Evolutionary conservation across 1,140 invertebrate species (phyloP).

Genomic region (Apocrypta bakeri): DNA sequence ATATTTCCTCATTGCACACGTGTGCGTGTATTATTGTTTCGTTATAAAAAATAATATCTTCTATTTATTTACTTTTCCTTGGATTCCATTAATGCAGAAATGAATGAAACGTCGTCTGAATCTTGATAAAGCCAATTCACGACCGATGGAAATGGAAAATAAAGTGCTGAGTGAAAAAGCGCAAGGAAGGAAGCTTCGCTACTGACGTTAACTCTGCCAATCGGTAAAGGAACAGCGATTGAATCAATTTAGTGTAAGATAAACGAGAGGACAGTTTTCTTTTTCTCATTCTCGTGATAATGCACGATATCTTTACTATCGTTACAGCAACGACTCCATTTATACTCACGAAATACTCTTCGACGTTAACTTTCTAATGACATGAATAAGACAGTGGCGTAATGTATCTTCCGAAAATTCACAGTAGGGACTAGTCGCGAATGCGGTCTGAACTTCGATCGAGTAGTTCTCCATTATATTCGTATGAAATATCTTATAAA

Average conservation of each 20-base stretch:
- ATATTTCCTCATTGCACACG: too few relatives aligned
- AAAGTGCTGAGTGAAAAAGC: not conserved
- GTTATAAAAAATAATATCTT: too few relatives aligned
- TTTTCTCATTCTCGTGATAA: not conserved
- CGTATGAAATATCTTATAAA: conserved; percentile 1
- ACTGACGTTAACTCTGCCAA: conserved; percentile 21
- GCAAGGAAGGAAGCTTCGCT: conserved; percentile 17
- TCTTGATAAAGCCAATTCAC: conserved; percentile 45
- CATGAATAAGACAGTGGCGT: not conserved
- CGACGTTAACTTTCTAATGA: not conserved
- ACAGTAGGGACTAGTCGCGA: too few relatives aligned
- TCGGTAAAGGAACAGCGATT: not conserved
- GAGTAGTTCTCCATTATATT: conserved; percentile 1
- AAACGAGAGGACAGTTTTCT: not conserved
- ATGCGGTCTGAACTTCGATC: conserved; percentile 7
- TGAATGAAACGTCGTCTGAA: conserved; percentile 27
- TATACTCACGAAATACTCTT: not conserved
- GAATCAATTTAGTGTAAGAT: not conserved
- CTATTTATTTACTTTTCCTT: not conserved
- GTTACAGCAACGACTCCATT: not conserved
- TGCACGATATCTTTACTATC: not conserved
- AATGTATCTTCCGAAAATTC: not conserved
- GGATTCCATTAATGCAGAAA: conserved; percentile 17
- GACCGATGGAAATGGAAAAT: conserved; percentile 16
- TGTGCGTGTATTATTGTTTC: too few relatives aligned